Evolutionary conservation across 1,140 invertebrate genomes (phyloP).

Genomic region (Solenopsis fugax): DNA sequence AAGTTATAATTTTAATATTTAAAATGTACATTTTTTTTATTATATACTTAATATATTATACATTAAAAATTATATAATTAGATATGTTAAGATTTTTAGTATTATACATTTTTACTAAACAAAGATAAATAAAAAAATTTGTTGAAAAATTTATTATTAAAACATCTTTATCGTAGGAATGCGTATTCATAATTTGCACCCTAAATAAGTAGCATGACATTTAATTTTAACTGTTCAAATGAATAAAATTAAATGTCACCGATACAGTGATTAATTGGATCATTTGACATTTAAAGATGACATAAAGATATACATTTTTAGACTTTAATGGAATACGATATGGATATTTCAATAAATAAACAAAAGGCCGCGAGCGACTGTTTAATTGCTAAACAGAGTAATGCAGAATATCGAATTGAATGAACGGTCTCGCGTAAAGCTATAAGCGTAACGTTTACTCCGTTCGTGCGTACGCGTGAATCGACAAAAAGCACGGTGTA

Average conservation of each 20-base stretch:
- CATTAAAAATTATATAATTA: background rate
- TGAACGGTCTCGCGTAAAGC: conserved; percentile 1
- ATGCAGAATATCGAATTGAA: conserved; percentile 48
- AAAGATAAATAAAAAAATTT: background rate
- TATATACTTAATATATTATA: background rate
- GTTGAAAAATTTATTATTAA: conserved; percentile 13
- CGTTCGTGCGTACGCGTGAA: background rate
- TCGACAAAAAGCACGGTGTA: conserved; percentile 20
- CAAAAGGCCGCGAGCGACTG: background rate
- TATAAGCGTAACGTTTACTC: conserved; percentile 15
- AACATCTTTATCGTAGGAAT: background rate
- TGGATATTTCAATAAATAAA: conserved; percentile 48
- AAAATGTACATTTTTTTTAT: conserved; percentile 26
- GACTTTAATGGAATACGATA: background rate
- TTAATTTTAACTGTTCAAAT: background rate
- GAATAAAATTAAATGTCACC: background rate
- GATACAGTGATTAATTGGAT: background rate
- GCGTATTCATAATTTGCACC: background rate
- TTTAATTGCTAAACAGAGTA: conserved; percentile 45
- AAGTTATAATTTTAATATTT: conserved; percentile 2
- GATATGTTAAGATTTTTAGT: background rate
- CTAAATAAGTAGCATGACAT: background rate
- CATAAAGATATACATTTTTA: conserved; percentile 13
- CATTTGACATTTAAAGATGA: conserved; percentile 16
- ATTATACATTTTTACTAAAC: background rate